These are phyloP conservation scores for Equus quagga DNA, from an alignment of 2,113 vertebrate species.

Conservation along the genomic window DNA sequence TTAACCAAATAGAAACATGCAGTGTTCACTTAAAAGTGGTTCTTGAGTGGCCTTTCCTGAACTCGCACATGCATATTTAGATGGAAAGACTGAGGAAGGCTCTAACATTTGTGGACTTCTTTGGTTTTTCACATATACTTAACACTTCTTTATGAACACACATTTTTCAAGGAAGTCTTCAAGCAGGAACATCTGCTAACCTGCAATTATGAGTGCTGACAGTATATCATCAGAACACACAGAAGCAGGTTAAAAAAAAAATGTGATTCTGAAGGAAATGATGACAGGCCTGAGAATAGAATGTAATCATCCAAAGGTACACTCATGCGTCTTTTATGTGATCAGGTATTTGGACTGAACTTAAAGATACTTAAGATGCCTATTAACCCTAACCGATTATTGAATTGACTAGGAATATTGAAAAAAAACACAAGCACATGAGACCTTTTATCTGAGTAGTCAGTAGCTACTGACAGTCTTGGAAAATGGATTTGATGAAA, in stretches of 20 bases:
- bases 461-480: neutral
- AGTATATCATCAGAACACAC: slow-evolving; percentile 59
- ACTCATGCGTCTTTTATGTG: neutral
- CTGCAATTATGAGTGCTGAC: slow-evolving; percentile 47
- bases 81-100: neutral
- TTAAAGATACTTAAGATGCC: slow-evolving; percentile 24
- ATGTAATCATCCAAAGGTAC: slow-evolving; percentile 32
- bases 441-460: neutral
- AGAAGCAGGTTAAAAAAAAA: slow-evolving; percentile 69
- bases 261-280: slow-evolving; percentile 54
- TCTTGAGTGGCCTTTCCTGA: neutral
- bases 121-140: slow-evolving; percentile 63
- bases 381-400: neutral
- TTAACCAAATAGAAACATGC: neutral
- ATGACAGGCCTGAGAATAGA: slow-evolving; percentile 63
- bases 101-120: neutral
- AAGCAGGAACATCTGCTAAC: slow-evolving; percentile 58
- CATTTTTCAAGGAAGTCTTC: slow-evolving; percentile 73
- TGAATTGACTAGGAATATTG: neutral
- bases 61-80: neutral
- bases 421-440: neutral
- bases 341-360: slow-evolving; percentile 5
- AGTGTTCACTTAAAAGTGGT: neutral
- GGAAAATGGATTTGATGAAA: slow-evolving; percentile 20
- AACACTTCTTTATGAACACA: slow-evolving; percentile 64